Conservation (phyloP, 2,113 vertebrate species). For the Plecturocebus donacophilus region DNA sequence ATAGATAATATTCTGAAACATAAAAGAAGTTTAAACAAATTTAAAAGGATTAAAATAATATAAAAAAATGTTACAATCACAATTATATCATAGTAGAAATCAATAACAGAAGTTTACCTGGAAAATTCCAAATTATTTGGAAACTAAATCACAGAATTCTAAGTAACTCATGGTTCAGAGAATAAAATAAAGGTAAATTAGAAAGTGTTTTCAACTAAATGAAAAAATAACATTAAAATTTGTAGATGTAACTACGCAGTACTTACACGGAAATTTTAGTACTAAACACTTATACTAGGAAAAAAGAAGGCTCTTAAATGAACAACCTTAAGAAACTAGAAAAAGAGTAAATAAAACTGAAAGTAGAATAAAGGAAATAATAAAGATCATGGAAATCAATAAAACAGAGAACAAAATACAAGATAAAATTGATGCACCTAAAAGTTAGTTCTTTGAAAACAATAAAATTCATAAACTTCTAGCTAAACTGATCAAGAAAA, state of each 20-base stretch:
- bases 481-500: neutral
- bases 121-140: neutral
- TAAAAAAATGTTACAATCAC: neutral
- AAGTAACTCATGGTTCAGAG: neutral
- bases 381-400: neutral
- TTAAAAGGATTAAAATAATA: neutral
- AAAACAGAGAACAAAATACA: neutral
- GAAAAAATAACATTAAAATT: neutral
- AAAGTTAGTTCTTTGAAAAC: neutral
- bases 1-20: neutral
- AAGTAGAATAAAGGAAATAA: neutral
- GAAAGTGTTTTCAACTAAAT: neutral
- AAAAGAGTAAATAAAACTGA: neutral
- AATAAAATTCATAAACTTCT: neutral
- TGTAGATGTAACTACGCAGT: neutral
- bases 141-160: neutral
- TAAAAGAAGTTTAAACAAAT: slow-evolving; percentile 15
- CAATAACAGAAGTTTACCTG: neutral
- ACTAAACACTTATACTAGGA: neutral
- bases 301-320: neutral
- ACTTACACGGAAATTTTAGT: neutral
- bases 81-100: neutral
- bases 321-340: neutral
- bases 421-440: neutral
- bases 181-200: neutral